These are phyloP conservation scores for Serranus cabrilla DNA, from an alignment of 2,797 vertebrate genomes.

Conservation along the genomic window DNA sequence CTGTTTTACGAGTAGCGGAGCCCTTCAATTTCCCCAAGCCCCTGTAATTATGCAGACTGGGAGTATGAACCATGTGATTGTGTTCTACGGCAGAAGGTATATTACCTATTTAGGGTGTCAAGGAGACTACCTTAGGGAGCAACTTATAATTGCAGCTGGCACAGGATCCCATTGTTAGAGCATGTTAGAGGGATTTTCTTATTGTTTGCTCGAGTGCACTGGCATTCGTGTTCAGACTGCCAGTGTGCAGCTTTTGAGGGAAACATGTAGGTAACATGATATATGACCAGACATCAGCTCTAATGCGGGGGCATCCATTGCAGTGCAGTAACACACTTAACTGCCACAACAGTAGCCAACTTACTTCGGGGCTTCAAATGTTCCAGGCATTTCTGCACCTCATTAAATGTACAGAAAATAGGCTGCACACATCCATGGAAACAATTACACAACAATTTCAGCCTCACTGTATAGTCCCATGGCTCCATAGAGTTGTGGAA, in stretches of 20 bases:
- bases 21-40: slow-evolving; percentile 74
- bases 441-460: neutral
- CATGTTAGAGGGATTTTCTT: slow-evolving; percentile 76
- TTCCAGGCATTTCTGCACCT: slow-evolving; percentile 4
- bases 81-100: slow-evolving; percentile 68
- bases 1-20: slow-evolving; percentile 71
- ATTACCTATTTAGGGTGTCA: slow-evolving; percentile 78
- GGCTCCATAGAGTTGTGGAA: too few relatives aligned
- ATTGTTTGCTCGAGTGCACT: slow-evolving; percentile 80
- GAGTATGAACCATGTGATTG: slow-evolving; percentile 75
- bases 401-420: slow-evolving; percentile 3
- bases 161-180: slow-evolving; percentile 72
- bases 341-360: neutral
- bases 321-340: slow-evolving; percentile 4
- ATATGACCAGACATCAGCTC: slow-evolving; percentile 51
- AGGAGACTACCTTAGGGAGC: slow-evolving; percentile 68
- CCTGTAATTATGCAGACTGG: slow-evolving; percentile 78
- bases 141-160: slow-evolving; percentile 71
- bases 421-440: neutral
- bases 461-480: neutral
- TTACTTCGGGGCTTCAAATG: neutral
- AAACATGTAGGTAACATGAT: slow-evolving; percentile 60
- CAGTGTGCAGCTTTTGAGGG: slow-evolving; percentile 42
- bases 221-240: slow-evolving; percentile 51
- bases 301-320: slow-evolving; percentile 33